Conservation (phyloP, 2,797 vertebrate genomes). For the Chaenodraco wilsoni region DNA sequence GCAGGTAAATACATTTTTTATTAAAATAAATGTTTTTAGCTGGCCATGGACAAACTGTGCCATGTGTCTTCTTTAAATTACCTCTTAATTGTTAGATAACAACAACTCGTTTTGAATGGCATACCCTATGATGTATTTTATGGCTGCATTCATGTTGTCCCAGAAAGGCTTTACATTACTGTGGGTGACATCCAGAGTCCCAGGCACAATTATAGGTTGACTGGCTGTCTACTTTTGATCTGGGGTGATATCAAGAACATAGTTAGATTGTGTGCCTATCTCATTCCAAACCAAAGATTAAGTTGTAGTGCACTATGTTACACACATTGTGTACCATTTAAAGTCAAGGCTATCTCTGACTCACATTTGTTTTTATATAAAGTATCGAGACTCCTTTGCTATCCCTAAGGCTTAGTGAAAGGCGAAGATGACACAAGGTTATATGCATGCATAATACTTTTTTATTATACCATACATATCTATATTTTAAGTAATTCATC, state of each 20-base stretch:
- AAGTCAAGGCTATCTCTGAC: neutral
- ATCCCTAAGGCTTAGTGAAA: neutral
- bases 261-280: neutral
- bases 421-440: neutral
- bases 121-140: too few relatives aligned
- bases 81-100: too few relatives aligned
- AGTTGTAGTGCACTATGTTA: neutral
- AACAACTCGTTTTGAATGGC: too few relatives aligned
- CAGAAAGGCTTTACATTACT: too few relatives aligned
- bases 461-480: neutral
- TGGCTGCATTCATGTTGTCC: too few relatives aligned
- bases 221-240: too few relatives aligned
- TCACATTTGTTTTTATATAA: neutral
- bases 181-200: too few relatives aligned
- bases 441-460: neutral
- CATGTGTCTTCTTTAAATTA: too few relatives aligned
- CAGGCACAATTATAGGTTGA: too few relatives aligned
- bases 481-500: neutral
- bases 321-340: neutral
- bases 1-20: neutral
- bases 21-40: neutral
- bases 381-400: neutral
- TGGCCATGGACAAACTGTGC: too few relatives aligned
- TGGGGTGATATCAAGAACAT: too few relatives aligned
- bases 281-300: neutral